Conservation (phyloP, 1,140 invertebrate species). For the Paralvinella palmiformis region DNA sequence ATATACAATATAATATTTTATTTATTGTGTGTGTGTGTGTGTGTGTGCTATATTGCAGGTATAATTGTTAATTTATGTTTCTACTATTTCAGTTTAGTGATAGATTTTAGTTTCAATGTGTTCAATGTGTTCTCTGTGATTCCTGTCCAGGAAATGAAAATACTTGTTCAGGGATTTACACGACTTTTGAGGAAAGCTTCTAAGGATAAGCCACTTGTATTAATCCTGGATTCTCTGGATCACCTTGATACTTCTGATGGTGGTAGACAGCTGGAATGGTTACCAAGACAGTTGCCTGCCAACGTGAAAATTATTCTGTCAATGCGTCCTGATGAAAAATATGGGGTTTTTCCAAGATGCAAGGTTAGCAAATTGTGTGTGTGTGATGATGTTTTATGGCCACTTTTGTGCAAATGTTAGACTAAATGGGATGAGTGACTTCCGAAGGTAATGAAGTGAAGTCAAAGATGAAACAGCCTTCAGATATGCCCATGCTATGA, state of each 20-base stretch:
- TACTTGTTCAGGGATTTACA: background rate
- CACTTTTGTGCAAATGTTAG: background rate
- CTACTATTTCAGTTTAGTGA: no score
- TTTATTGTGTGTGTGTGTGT: no score
- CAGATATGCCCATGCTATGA: no score
- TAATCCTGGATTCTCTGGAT: constrained; percentile 47
- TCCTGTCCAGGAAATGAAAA: background rate
- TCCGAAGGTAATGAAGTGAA: no score
- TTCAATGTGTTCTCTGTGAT: no score
- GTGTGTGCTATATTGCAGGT: no score
- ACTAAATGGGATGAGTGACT: no score
- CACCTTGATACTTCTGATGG: constrained; percentile 33
- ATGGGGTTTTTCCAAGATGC: background rate
- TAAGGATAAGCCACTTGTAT: constrained; percentile 29
- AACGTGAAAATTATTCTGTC: constrained; percentile 64
- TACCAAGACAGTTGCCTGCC: constrained; percentile 34
- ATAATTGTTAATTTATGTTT: no score
- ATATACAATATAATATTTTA: no score
- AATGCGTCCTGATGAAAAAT: constrained; percentile 35
- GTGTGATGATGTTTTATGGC: background rate
- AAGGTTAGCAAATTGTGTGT: background rate
- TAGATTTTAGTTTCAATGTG: no score
- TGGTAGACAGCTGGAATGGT: constrained; percentile 38
- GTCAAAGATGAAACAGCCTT: no score
- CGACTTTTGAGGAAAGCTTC: background rate